phyloP scores from a whole-genome alignment of 2,888 invertebrate genomes.

The Diaprepes abbreviatus region DNA sequence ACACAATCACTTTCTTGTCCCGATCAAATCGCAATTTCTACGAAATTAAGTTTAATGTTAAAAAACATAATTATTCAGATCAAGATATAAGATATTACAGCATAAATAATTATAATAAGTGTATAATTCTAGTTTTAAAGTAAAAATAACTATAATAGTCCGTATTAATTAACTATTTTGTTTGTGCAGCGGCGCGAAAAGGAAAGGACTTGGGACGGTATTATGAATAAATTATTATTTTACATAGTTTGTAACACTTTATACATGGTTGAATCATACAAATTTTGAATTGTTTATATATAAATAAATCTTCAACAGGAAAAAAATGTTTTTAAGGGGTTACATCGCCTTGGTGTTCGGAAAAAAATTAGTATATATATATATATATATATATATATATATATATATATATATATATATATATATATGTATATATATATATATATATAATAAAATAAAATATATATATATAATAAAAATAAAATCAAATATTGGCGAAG shows the following conservation, averaged over 20 bases:
- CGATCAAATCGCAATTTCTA: background rate
- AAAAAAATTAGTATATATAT: too few relatives aligned
- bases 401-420: too few relatives aligned
- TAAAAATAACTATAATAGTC: background rate
- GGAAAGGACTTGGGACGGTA: background rate
- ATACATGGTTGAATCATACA: too few relatives aligned
- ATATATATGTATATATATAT: too few relatives aligned
- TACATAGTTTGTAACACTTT: background rate
- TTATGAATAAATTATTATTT: background rate
- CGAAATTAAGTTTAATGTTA: background rate
- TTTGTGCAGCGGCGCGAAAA: constrained; percentile 3
- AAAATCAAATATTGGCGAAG: too few relatives aligned
- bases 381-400: too few relatives aligned
- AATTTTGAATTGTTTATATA: too few relatives aligned
- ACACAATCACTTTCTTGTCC: background rate
- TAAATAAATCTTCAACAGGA: too few relatives aligned
- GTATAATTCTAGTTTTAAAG: constrained; percentile 10
- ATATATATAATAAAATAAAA: too few relatives aligned
- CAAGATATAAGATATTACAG: constrained; percentile 5
- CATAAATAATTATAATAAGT: constrained; percentile 5
- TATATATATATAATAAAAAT: too few relatives aligned
- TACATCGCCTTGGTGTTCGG: too few relatives aligned
- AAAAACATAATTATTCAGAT: constrained; percentile 14
- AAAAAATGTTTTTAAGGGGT: too few relatives aligned
- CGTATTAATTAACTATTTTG: constrained; percentile 9